These are phyloP conservation scores for Calephelis perditalis DNA, from an alignment of 2,888 invertebrate species.

Conservation along the genomic window DNA sequence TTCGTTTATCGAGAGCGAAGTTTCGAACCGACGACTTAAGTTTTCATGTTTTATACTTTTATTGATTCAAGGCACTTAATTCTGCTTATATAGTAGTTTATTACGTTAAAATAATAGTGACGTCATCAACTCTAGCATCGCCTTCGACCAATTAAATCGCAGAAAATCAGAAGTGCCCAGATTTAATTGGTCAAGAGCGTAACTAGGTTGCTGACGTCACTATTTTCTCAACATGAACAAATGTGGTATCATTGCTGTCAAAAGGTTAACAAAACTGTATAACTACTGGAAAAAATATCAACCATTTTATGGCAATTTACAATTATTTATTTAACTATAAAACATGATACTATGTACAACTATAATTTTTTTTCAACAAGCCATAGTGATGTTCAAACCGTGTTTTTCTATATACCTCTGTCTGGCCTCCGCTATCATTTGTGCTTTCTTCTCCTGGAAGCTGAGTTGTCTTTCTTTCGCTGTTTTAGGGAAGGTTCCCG, in stretches of 20 bases:
- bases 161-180: too few relatives aligned
- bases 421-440: constrained; percentile 87
- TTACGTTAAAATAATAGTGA: not conserved
- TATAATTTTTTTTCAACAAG: constrained; percentile 34
- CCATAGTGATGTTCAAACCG: constrained; percentile 62
- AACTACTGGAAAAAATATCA: constrained; percentile 11
- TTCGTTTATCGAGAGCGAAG: too few relatives aligned
- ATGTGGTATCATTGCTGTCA: not conserved
- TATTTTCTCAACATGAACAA: not conserved
- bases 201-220: too few relatives aligned
- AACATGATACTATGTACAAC: constrained; percentile 11
- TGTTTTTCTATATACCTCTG: constrained; percentile 88
- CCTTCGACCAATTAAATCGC: not conserved
- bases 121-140: too few relatives aligned
- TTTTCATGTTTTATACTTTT: too few relatives aligned
- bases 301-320: constrained; percentile 13
- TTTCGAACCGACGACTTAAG: too few relatives aligned
- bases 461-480: constrained; percentile 83
- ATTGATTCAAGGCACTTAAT: too few relatives aligned
- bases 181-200: too few relatives aligned
- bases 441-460: constrained; percentile 86
- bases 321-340: constrained; percentile 12
- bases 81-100: too few relatives aligned
- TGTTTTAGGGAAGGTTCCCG: constrained; percentile 71
- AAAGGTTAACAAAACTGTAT: not conserved